A percentile compares a stretch with the other conserved stretches of the same genome.
phyloP scores from a whole-genome alignment of 2,113 vertebrate genomes.

The Ondatra zibethicus region DNA sequence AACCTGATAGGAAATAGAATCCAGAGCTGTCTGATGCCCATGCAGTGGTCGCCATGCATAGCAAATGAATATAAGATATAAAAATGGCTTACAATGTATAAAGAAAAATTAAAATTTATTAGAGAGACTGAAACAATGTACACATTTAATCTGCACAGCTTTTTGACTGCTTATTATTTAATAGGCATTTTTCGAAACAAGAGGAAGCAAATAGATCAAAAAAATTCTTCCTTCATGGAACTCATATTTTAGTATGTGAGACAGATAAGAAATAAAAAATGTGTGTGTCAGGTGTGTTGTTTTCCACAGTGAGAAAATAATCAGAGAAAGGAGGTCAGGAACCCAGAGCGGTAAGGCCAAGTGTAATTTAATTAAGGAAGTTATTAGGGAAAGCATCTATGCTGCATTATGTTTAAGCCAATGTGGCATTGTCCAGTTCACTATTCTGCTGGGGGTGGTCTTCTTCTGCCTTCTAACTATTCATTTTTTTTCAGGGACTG shows the following conservation, averaged over 20 bases:
- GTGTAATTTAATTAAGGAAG: background rate
- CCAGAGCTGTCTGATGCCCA: background rate
- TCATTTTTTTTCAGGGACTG: background rate
- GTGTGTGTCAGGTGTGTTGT: background rate
- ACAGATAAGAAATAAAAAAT: background rate
- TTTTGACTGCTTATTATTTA: background rate
- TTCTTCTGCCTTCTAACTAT: background rate
- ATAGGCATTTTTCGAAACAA: background rate
- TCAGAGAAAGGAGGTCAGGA: background rate
- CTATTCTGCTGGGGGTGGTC: background rate
- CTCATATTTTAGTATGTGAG: background rate
- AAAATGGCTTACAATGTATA: background rate
- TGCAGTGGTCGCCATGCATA: background rate
- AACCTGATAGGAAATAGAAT: background rate
- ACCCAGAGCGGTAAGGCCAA: background rate
- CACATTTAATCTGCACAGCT: background rate
- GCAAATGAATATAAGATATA: background rate
- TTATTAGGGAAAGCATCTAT: background rate
- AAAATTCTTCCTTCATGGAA: background rate
- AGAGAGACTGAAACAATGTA: background rate
- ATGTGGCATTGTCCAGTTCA: background rate
- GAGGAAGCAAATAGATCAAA: background rate
- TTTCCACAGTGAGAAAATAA: background rate
- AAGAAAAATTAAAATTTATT: slow-evolving; percentile 13
- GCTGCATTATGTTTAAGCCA: background rate